phyloP scores from a whole-genome alignment of 2,113 vertebrate genomes.

The Nymphicus hollandicus region DNA sequence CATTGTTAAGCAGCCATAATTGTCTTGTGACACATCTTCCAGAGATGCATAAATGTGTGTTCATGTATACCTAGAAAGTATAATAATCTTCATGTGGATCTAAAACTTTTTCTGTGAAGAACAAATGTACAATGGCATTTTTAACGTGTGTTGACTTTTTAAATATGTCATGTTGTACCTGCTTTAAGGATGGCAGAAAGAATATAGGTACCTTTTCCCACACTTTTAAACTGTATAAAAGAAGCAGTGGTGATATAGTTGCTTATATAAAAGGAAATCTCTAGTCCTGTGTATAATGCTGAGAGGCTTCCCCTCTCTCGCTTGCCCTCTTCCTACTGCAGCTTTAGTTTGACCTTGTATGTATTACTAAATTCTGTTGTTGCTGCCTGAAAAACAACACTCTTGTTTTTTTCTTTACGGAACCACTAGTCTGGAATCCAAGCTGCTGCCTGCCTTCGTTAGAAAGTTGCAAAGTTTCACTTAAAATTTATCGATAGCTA shows the following conservation, averaged over 20 bases:
- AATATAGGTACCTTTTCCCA: background rate
- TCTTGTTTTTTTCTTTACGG: background rate
- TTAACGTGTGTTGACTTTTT: background rate
- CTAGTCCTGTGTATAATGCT: background rate
- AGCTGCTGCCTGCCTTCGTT: background rate
- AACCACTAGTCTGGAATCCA: background rate
- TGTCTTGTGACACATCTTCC: constrained; percentile 10
- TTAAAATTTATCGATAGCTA: background rate
- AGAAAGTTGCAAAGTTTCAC: background rate
- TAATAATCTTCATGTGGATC: background rate
- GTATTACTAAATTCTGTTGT: background rate
- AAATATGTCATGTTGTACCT: constrained; percentile 22
- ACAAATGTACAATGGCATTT: background rate
- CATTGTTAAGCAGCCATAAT: background rate
- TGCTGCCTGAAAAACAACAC: background rate
- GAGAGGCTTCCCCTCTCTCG: background rate
- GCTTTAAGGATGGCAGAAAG: constrained; percentile 23
- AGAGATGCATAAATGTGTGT: constrained; percentile 19
- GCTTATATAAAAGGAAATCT: background rate
- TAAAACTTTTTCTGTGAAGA: background rate
- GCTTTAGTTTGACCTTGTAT: background rate
- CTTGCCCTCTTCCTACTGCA: background rate
- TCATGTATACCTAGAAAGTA: background rate
- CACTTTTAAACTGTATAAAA: background rate
- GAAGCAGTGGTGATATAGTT: background rate